phyloP scores from a whole-genome alignment of 2,797 vertebrate species.

The Pagetopsis macropterus region DNA sequence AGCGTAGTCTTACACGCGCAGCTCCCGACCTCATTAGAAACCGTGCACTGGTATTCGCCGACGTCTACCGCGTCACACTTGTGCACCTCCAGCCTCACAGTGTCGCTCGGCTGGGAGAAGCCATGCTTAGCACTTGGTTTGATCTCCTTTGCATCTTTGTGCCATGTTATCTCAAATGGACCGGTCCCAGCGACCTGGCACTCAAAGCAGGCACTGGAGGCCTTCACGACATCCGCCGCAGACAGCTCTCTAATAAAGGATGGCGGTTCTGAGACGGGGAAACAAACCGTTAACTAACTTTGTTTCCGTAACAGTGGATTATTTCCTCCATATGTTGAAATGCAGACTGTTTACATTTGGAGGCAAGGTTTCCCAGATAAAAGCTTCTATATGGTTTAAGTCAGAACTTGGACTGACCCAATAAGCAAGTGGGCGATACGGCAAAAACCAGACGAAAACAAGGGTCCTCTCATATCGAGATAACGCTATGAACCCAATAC shows the following conservation, averaged over 20 bases:
- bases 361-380: not conserved
- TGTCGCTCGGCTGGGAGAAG: slow-evolving; percentile 83
- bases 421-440: not conserved
- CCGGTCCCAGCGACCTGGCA: slow-evolving; percentile 90
- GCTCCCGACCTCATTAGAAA: slow-evolving; percentile 94
- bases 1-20: slow-evolving; percentile 89
- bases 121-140: slow-evolving; percentile 92
- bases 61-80: slow-evolving; percentile 89
- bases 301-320: not conserved
- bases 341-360: not conserved
- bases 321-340: not conserved
- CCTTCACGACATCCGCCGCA: slow-evolving; percentile 88
- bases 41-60: slow-evolving; percentile 93
- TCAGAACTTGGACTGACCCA: not conserved
- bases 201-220: slow-evolving; percentile 84
- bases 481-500: too few relatives aligned
- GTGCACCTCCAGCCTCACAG: slow-evolving; percentile 88
- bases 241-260: slow-evolving; percentile 87
- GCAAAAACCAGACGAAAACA: too few relatives aligned
- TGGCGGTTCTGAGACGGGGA: slow-evolving; percentile 88
- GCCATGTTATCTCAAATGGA: slow-evolving; percentile 93
- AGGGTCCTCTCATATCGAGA: too few relatives aligned
- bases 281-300: slow-evolving; percentile 31
- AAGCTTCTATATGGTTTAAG: not conserved
- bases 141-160: slow-evolving; percentile 93